phyloP scores from a whole-genome alignment of 2,797 vertebrate species.

The Paguma larvata region DNA sequence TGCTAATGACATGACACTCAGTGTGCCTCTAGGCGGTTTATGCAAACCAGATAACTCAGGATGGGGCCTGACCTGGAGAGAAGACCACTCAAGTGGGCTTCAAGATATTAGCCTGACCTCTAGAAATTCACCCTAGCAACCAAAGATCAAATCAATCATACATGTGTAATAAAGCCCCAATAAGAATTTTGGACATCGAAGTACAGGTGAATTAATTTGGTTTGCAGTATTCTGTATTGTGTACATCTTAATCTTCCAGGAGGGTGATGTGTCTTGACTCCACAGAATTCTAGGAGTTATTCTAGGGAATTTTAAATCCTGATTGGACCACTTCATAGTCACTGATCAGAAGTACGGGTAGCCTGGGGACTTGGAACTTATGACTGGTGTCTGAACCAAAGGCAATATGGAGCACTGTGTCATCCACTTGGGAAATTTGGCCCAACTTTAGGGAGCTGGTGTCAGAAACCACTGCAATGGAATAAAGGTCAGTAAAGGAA shows the following conservation, averaged over 20 bases:
- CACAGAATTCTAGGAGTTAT: not conserved
- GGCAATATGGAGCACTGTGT: not conserved
- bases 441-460: not conserved
- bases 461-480: not conserved
- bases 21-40: not conserved
- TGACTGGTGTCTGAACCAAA: not conserved
- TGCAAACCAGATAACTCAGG: not conserved
- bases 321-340: not conserved
- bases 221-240: not conserved
- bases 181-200: not conserved
- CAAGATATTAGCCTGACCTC: not conserved
- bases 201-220: not conserved
- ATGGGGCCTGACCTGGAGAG: too few relatives aligned
- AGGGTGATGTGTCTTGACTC: not conserved
- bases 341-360: not conserved
- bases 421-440: not conserved
- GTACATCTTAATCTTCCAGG: not conserved
- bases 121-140: not conserved
- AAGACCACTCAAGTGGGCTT: not conserved
- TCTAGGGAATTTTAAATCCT: not conserved
- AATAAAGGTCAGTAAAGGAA: not conserved
- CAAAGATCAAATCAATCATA: not conserved
- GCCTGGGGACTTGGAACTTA: not conserved
- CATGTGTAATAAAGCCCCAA: not conserved
- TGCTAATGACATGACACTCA: not conserved